Conservation (phyloP, 1,140 invertebrate species). For the Manduca sexta region DNA sequence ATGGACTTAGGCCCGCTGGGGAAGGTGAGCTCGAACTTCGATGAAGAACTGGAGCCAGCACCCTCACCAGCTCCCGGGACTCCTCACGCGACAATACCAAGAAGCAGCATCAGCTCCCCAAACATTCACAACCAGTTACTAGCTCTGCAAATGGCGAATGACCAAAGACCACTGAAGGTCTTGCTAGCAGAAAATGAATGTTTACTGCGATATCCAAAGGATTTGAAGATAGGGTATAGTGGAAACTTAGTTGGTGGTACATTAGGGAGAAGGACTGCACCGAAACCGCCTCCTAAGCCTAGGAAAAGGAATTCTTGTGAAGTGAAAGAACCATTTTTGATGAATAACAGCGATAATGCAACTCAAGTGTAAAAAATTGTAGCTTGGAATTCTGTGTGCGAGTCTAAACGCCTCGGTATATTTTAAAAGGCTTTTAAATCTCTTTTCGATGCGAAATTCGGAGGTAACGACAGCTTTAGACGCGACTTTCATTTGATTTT, state of each 20-base stretch:
- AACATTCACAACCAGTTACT: slow-evolving; percentile 63
- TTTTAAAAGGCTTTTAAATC: no score
- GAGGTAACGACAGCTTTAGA: no score
- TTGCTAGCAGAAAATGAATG: slow-evolving; percentile 48
- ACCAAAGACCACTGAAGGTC: slow-evolving; percentile 47
- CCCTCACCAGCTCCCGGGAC: slow-evolving; percentile 63
- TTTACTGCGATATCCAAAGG: slow-evolving; percentile 37
- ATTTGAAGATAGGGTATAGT: slow-evolving; percentile 39
- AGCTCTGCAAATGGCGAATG: slow-evolving; percentile 48
- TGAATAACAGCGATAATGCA: slow-evolving; percentile 47
- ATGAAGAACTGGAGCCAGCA: slow-evolving; percentile 75
- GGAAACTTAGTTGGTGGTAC: slow-evolving; percentile 46
- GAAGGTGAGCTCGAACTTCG: slow-evolving; percentile 63
- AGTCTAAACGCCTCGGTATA: background rate
- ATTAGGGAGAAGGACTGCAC: slow-evolving; percentile 34
- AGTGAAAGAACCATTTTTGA: slow-evolving; percentile 54
- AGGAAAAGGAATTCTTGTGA: slow-evolving; percentile 49
- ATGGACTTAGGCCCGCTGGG: slow-evolving; percentile 65
- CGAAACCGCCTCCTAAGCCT: slow-evolving; percentile 39
- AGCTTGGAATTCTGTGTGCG: background rate
- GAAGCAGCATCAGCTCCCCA: slow-evolving; percentile 61
- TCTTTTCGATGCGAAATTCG: no score
- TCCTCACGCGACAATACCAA: slow-evolving; percentile 59
- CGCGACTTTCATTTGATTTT: no score
- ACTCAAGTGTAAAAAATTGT: slow-evolving; percentile 43